Conservation (phyloP, 2,888 invertebrate genomes). For the Synanthedon formicaeformis region DNA sequence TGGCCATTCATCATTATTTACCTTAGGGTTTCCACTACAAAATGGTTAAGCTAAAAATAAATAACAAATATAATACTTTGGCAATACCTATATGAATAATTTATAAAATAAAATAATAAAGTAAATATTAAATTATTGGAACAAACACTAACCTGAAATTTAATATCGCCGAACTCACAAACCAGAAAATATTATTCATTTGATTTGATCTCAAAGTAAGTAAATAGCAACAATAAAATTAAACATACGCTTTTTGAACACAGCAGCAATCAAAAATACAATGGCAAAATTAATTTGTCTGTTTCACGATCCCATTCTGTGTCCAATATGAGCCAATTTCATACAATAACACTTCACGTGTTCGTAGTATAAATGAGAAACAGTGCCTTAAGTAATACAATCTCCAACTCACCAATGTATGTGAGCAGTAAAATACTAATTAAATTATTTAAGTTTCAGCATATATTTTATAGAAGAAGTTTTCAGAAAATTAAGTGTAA, state of each 20-base stretch:
- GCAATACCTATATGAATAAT: no score
- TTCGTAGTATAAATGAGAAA: slow-evolving; percentile 17
- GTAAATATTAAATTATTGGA: neutral
- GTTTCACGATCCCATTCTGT: slow-evolving; percentile 21
- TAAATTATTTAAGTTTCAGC: no score
- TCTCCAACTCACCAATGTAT: no score
- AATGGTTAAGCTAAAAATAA: no score
- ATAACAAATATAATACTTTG: no score
- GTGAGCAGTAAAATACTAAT: no score
- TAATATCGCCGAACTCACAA: neutral
- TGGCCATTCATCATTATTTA: no score
- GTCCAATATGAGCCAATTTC: slow-evolving; percentile 42
- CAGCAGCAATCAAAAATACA: slow-evolving; percentile 26
- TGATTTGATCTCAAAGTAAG: neutral
- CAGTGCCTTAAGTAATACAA: neutral
- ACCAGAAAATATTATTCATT: neutral
- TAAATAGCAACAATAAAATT: slow-evolving; percentile 16
- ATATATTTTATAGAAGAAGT: no score
- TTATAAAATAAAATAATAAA: neutral
- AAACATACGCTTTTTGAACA: slow-evolving; percentile 9
- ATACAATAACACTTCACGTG: slow-evolving; percentile 47
- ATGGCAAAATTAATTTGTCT: slow-evolving; percentile 42
- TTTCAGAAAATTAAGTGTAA: no score
- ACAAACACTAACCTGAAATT: neutral
- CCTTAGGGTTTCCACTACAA: no score